phyloP scores from a whole-genome alignment of 2,888 invertebrate species.

The Cryptus armator region DNA sequence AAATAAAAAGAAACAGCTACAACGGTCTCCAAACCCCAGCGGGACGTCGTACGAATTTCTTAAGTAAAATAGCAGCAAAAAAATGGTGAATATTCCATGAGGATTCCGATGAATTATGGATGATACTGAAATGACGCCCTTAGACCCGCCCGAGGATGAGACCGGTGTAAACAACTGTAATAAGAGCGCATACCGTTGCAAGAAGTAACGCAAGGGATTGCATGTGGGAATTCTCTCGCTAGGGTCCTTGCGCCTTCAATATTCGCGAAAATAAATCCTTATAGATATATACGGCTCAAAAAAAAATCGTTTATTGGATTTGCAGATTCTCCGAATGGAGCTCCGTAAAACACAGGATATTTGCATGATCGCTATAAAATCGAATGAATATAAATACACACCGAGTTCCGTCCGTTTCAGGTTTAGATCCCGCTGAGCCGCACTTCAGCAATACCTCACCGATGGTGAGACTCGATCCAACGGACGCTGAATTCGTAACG shows the following conservation, averaged over 20 bases:
- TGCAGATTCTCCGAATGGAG: too few relatives aligned
- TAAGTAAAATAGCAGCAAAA: neutral
- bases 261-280: too few relatives aligned
- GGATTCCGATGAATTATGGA: conserved; percentile 58
- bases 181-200: conserved; percentile 78
- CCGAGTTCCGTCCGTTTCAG: conserved; percentile 76
- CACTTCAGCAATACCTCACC: conserved; percentile 93
- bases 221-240: neutral
- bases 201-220: conserved; percentile 77
- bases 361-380: too few relatives aligned
- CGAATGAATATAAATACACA: too few relatives aligned
- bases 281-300: too few relatives aligned
- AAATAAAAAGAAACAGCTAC: neutral
- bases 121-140: conserved; percentile 66
- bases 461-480: conserved; percentile 93
- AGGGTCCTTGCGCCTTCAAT: neutral
- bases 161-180: conserved; percentile 81
- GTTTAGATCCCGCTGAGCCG: conserved; percentile 96
- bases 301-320: neutral
- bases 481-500: conserved; percentile 96
- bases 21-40: neutral
- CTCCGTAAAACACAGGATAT: too few relatives aligned
- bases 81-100: conserved; percentile 28
- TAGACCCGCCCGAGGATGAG: conserved; percentile 79
- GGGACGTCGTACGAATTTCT: neutral